Base-by-base conservation (phyloP, 2,113 vertebrate species). In the Callospermophilus lateralis region DNA sequence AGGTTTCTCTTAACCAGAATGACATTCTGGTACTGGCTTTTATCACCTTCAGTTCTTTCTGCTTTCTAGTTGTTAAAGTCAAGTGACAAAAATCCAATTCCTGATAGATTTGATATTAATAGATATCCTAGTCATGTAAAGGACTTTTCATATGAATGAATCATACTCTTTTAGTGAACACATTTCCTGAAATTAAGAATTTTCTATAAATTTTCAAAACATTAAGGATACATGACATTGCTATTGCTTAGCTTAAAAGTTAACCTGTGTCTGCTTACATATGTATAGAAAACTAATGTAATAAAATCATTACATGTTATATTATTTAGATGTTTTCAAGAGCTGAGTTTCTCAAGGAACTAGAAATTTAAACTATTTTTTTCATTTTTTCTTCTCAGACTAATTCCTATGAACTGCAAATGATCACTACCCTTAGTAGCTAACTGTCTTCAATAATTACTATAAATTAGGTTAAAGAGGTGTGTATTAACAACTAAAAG, bases 211-310 rank as follows among this genome's bases (percentile, higher is more conserved):
- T 86, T 77, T 58, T 32, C 6, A 72, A 13, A 93, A 80, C 28
- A 73, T 68, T 87, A 63, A 80, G 12, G 8, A 84, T 80, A 2
- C 8, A 86, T 26, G 72, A 2, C 6, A 65, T 30, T 67, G 24
- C 26, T 90, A 67, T 88, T 80, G 51, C 9, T 97, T 90, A n/a
- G 24, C 32, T 74, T 92, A 78, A 78, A 96, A 85, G 6, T 93
- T 90, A 90, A 58, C 72, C 4, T 83, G 17, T 37, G 12, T 87
- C 48, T 96, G 24, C 11, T 93, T 85, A 34, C 17, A 24, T 58
- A 94, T 51, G 86, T 94, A 48, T 39, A 78, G 51, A 93, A 94
- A 84, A 83, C 28, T 88, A 94, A 88, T 48, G 34, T 94, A 76
- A 42, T 63, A 51, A 74, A 20, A 7, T 55, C 19, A 90, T 86